Percentiles rank a stretch among this genome's conserved stretches.
These are phyloP conservation scores for Haemorhous mexicanus DNA, from an alignment of 2,113 vertebrate species.

Conservation along the genomic window DNA sequence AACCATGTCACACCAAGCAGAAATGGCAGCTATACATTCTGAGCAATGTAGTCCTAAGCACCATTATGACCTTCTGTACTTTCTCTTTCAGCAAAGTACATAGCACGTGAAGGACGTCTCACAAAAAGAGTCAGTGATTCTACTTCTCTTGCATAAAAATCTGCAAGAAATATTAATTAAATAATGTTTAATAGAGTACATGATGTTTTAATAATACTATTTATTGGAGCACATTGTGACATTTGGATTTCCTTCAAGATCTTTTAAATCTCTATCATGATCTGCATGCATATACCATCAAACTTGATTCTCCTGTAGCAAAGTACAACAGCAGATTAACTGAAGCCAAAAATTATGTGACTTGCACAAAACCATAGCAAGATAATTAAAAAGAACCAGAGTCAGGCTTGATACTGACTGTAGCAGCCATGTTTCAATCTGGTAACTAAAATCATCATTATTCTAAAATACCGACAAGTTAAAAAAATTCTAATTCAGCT, in stretches of 20 bases:
- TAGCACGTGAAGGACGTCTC: not conserved
- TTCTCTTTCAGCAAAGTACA: not conserved
- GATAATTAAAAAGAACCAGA: not conserved
- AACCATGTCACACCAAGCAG: not conserved
- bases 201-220: not conserved
- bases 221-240: not conserved
- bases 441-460: not conserved
- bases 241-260: not conserved
- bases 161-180: not conserved
- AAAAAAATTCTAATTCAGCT: not conserved
- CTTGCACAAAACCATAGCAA: not conserved
- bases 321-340: not conserved
- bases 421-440: not conserved
- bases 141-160: not conserved
- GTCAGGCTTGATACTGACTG: not conserved
- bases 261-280: not conserved
- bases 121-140: not conserved
- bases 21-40: not conserved
- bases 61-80: not conserved
- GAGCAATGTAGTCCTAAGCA: not conserved
- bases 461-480: not conserved
- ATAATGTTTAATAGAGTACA: not conserved
- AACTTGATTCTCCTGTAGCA: not conserved
- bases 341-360: not conserved
- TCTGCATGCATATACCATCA: not conserved